These are phyloP conservation scores for Bombus confusus DNA, from an alignment of 1,140 invertebrate species.

Conservation along the genomic window DNA sequence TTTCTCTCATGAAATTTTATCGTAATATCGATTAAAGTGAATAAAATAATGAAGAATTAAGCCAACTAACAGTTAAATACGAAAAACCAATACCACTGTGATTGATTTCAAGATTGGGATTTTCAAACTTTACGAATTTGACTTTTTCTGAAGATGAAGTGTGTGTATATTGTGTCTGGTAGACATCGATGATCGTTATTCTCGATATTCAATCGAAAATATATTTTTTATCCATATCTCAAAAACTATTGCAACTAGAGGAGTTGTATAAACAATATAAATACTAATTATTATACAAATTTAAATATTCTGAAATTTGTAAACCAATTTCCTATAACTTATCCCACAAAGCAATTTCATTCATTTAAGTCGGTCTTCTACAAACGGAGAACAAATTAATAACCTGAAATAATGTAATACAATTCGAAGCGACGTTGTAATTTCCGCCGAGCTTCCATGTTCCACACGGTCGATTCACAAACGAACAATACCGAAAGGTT, in stretches of 20 bases:
- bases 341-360: no score
- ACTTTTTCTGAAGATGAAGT: no score
- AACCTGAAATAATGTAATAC: background rate
- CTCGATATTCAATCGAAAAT: background rate
- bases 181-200: no score
- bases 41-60: background rate
- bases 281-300: background rate
- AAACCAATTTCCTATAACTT: background rate
- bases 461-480: constrained; percentile 15
- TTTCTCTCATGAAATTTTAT: background rate
- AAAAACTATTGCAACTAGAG: background rate
- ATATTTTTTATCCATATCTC: background rate
- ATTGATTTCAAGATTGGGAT: no score
- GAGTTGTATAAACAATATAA: background rate
- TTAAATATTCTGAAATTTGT: no score
- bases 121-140: no score
- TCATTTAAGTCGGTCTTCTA: background rate
- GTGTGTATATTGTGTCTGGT: no score
- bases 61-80: no score
- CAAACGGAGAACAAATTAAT: background rate
- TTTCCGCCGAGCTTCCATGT: constrained; percentile 35
- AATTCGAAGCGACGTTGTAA: constrained; percentile 34
- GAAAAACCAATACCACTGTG: no score
- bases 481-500: constrained; percentile 54
- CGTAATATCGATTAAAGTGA: background rate